phyloP scores from a whole-genome alignment of 2,888 invertebrate species.

The Pristionchus arcanus region DNA sequence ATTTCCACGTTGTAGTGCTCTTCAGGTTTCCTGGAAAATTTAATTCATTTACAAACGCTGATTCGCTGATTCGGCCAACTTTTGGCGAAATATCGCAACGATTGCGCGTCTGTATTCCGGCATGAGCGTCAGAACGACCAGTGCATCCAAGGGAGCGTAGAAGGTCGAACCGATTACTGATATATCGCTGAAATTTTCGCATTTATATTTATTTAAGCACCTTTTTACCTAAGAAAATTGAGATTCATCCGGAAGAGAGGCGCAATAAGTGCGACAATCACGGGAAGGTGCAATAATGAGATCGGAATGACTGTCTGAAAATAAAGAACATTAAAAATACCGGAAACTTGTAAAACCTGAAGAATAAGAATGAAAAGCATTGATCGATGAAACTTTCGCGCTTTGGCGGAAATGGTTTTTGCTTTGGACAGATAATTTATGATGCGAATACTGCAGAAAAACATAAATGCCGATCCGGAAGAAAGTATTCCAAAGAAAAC shows the following conservation, averaged over 20 bases:
- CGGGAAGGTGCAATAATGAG: not conserved
- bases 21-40: too few species aligned
- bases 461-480: not conserved
- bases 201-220: not conserved
- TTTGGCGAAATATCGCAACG: not conserved
- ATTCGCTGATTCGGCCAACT: not conserved
- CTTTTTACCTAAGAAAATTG: not conserved
- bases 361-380: not conserved
- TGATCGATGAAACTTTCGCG: not conserved
- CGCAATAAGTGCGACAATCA: not conserved
- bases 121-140: not conserved
- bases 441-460: not conserved
- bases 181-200: not conserved
- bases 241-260: not conserved
- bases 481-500: not conserved
- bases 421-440: not conserved
- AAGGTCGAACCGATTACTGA: not conserved
- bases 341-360: not conserved
- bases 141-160: not conserved
- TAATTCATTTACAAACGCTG: too few species aligned
- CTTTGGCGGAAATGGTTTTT: not conserved
- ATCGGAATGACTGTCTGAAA: not conserved
- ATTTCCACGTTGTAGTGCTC: too few species aligned
- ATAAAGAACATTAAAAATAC: not conserved
- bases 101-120: not conserved